Base-by-base conservation (phyloP, 2,888 invertebrate genomes). In the Synanthedon andrenaeformis region DNA sequence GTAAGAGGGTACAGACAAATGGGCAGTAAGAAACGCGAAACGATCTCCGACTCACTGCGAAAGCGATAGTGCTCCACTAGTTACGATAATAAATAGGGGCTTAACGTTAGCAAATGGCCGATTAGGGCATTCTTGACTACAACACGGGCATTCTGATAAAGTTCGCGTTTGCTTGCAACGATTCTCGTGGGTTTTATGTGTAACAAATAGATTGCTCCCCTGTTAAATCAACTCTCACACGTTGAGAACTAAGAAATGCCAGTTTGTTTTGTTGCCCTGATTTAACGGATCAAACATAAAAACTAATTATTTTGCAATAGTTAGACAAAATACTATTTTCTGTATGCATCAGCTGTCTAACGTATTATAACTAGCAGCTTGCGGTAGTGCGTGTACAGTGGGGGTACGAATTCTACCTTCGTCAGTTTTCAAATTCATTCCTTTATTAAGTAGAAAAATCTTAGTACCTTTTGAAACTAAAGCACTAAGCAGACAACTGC, bases 51-150 rank as follows among this genome's bases (percentile, higher is more conserved):
- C 70, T 74, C 68, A 66, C 66, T 62, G 71, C 66, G 73, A 78
- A 82, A 78, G 71, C 79, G 78, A 82, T 83, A 83, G 82, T 80
- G 75, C 71, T 71, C 69, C 70, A 72, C 82, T 81, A 82, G 80
- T 80, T 82, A 76, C 78, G 71, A 83, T 82, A 82, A 79, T 77
- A 80, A 80, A 81, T 80, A 78, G 77, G 69, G 70, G 74, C 76
- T 79, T 79, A 76, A 75, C 74, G 73, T 69, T 74, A 68, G 76
- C 76, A 75, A 81, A 81, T 79, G 77, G 80, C 70, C 80, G 79
- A 80, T 81, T 79, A 79, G 80, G 76, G 79, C 73, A 77, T 79
- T 79, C 80, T 79, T 78, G 79, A 79, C 74, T 80, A 78, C 76
- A 78, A 74, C 76, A 73, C 76, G 73, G 73, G 76, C 76, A 74